Percentiles rank a stretch among this genome's conserved stretches.
These are phyloP conservation scores for Cataglyphis hispanica DNA, from an alignment of 1,140 invertebrate genomes.

Conservation along the genomic window DNA sequence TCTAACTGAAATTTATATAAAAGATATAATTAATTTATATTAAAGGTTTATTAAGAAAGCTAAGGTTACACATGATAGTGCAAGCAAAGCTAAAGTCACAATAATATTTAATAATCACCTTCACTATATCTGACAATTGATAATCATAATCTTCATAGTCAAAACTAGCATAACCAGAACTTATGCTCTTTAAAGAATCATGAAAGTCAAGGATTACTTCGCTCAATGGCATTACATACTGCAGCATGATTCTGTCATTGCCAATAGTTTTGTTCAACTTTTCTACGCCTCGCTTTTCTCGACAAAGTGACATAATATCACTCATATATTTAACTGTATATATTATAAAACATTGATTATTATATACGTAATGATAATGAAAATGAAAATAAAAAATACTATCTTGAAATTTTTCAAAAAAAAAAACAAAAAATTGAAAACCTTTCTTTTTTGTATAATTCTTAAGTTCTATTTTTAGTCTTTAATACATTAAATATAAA, in stretches of 20 bases:
- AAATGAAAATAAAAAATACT: constrained; percentile 21
- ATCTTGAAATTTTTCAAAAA: constrained; percentile 16
- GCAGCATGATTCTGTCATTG: constrained; percentile 92
- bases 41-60: constrained; percentile 4
- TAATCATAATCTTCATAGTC: constrained; percentile 98
- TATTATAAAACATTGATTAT: constrained; percentile 46
- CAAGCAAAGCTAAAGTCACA: not conserved
- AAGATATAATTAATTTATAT: not conserved
- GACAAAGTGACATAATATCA: constrained; percentile 90
- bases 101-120: constrained; percentile 86
- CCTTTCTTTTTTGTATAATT: not conserved
- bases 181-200: constrained; percentile 95
- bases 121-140: constrained; percentile 90
- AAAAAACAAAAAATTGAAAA: not conserved
- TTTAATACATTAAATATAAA: constrained; percentile 46
- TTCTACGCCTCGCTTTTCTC: constrained; percentile 93
- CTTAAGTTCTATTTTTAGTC: not conserved
- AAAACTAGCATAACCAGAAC: constrained; percentile 98
- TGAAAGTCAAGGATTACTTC: constrained; percentile 99
- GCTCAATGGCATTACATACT: constrained; percentile 94
- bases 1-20: constrained; percentile 88
- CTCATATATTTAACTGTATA: constrained; percentile 89
- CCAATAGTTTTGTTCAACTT: constrained; percentile 93
- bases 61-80: not conserved
- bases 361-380: constrained; percentile 23